These are phyloP conservation scores for Varanus komodoensis DNA, from an alignment of 2,113 vertebrate species.

Conservation along the genomic window DNA sequence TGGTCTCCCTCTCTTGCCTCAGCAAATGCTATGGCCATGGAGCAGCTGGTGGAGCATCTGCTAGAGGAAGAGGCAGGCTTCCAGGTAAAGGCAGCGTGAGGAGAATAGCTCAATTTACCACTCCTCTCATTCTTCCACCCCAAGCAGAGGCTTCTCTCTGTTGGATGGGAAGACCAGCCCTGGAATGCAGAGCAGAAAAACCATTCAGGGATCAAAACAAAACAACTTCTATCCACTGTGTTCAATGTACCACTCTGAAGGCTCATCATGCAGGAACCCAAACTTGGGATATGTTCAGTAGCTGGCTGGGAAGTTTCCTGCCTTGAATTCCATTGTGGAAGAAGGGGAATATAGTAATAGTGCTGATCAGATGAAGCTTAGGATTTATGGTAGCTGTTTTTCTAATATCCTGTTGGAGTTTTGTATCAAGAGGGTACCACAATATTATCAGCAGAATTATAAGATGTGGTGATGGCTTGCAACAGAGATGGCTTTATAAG, in stretches of 20 bases:
- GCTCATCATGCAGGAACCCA: not conserved
- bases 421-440: not conserved
- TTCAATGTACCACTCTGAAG: not conserved
- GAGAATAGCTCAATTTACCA: too few species aligned
- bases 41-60: too few species aligned
- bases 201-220: not conserved
- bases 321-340: not conserved
- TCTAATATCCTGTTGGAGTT: not conserved
- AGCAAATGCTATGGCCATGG: too few species aligned
- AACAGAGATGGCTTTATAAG: too few species aligned
- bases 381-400: not conserved
- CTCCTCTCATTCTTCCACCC: too few species aligned
- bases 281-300: not conserved
- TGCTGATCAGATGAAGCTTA: not conserved
- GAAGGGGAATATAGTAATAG: not conserved
- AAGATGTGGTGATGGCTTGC: too few species aligned
- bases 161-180: too few species aligned
- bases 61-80: too few species aligned
- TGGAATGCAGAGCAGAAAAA: not conserved
- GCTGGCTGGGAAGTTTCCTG: not conserved
- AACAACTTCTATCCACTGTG: not conserved
- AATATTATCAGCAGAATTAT: too few species aligned
- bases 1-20: too few species aligned
- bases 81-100: too few species aligned
- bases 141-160: too few species aligned